Base-by-base conservation (phyloP, 2,888 invertebrate species). In the Xanthostigma xanthostigma region DNA sequence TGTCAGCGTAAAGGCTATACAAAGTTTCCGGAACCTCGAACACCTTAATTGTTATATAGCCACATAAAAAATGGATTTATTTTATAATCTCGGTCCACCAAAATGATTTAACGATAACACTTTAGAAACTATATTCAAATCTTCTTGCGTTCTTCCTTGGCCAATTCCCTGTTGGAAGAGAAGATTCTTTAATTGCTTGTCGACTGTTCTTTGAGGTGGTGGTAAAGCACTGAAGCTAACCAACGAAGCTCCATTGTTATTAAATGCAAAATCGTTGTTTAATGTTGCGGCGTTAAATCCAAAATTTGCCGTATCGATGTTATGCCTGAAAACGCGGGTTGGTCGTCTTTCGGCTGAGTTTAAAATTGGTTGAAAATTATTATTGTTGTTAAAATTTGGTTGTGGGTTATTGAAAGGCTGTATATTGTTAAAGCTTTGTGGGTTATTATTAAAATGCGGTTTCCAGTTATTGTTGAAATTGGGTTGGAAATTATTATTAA, bases 71-170 rank as follows among this genome's bases (percentile, higher is more conserved):
- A 27, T 27, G 3, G 5, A 27, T 27, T 27, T 27, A 27, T 27
- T 27, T 27, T 27, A 27, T 27, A 27, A 27, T 27, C 27, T 27
- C 6, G 27, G 27, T 44, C 50, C 43, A 36, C 71, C 60, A n/a
- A 62, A 53, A 58, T 86, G 86, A 64, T 88, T 86, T 48, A 87
- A 67, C 9, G 87, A 84, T 58, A 88, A 67, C 51, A 88, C 83
- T 69, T 87, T 87, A 42, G 84, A 81, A 36, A 88, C 84, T 58
- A 88, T 83, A 62, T 83, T 85, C 45, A 88, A 69, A 65, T 88
- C 87, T 62, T 86, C 86, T 49, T 78, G 76, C 55, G 76, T 73
- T 41, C 69, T 70, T 34, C 65, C 65, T 34, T 59, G 58, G 40
- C 78, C 77, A 39, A 84, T 71, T 36, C 83, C 83, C 44, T 79